phyloP scores from a whole-genome alignment of 2,888 invertebrate species.

The Cantharis rustica region DNA sequence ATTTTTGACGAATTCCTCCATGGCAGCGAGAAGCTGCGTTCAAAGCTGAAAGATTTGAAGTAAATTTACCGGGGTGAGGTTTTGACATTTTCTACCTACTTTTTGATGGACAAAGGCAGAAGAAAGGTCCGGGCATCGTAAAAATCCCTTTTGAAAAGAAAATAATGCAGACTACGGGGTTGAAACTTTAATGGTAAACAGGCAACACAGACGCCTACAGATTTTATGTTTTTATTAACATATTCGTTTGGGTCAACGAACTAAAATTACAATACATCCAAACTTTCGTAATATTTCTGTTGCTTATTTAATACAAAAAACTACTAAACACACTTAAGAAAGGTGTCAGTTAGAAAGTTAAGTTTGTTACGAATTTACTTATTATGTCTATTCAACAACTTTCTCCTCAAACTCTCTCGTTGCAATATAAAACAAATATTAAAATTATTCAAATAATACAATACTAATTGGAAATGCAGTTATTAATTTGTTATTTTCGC shows the following conservation, averaged over 20 bases:
- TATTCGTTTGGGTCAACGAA: conserved; percentile 11
- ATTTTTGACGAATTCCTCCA: neutral
- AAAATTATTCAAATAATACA: neutral
- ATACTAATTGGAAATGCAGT: neutral
- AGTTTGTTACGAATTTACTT: neutral
- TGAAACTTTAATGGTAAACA: conserved; percentile 9
- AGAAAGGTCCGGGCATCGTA: neutral
- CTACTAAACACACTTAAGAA: conserved; percentile 13
- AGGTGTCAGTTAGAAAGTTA: conserved; percentile 3
- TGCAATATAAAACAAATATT: conserved; percentile 3
- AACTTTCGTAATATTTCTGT: conserved; percentile 13
- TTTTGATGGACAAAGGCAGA: conserved; percentile 4
- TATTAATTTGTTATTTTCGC: neutral
- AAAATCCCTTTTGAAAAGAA: conserved; percentile 4
- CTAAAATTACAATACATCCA: conserved; percentile 1
- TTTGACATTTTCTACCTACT: neutral
- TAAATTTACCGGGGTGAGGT: neutral
- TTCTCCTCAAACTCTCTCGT: conserved; percentile 9
- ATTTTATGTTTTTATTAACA: neutral
- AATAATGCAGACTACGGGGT: conserved; percentile 1
- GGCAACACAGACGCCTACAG: conserved; percentile 7
- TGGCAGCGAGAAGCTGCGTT: no score
- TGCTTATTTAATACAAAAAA: conserved; percentile 14
- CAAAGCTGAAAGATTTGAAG: neutral
- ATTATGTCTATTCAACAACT: conserved; percentile 1